Percentiles rank a stretch among this genome's conserved stretches.
Conservation (phyloP, 2,888 invertebrate genomes). For the Gari tellinella region DNA sequence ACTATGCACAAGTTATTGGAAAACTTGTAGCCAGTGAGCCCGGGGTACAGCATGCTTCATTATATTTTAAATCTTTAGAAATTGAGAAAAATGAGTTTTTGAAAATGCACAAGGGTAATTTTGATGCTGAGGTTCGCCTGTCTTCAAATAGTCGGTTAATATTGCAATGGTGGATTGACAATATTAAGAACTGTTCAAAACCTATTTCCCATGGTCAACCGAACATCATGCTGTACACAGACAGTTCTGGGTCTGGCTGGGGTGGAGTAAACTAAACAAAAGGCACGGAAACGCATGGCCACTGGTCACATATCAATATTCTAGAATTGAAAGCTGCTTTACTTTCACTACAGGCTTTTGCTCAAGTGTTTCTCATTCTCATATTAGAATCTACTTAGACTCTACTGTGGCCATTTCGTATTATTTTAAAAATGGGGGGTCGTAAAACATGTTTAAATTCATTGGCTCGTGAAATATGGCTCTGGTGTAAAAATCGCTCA, state of each 20-base stretch:
- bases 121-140: constrained; percentile 15
- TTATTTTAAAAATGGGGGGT: constrained; percentile 32
- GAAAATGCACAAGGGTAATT: constrained; percentile 36
- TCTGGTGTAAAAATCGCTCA: constrained; percentile 30
- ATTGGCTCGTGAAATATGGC: constrained; percentile 34
- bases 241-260: constrained; percentile 24
- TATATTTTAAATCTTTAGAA: constrained; percentile 38
- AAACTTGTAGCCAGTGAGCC: constrained; percentile 41
- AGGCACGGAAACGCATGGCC: constrained; percentile 1
- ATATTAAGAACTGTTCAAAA: constrained; percentile 17
- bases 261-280: constrained; percentile 8
- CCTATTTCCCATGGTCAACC: constrained; percentile 10
- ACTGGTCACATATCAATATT: constrained; percentile 22
- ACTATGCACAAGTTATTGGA: constrained; percentile 42
- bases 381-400: constrained; percentile 33
- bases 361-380: constrained; percentile 5
- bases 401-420: constrained; percentile 42
- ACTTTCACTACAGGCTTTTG: constrained; percentile 12
- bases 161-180: constrained; percentile 45
- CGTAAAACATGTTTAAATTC: constrained; percentile 26
- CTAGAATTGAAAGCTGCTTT: constrained; percentile 26
- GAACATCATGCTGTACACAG: constrained; percentile 11
- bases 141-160: constrained; percentile 10
- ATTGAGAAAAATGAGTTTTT: constrained; percentile 22
- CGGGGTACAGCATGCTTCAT: constrained; percentile 35